phyloP scores from a whole-genome alignment of 2,797 vertebrate genomes.

The Pangasius larnaudii region DNA sequence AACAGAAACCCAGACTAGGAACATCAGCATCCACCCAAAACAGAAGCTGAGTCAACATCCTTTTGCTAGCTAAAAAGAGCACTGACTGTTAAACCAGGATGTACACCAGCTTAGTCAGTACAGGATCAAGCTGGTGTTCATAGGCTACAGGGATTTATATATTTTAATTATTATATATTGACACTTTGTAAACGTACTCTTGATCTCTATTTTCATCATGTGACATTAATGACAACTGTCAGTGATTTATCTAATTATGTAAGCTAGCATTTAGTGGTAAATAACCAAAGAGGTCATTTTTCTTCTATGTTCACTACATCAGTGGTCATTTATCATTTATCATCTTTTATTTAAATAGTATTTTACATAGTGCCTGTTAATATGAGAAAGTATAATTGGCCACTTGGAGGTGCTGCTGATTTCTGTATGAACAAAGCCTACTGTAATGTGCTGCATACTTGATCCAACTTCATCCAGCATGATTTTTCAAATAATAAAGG shows the following conservation, averaged over 20 bases:
- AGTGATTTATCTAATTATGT: background rate
- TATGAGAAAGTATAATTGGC: background rate
- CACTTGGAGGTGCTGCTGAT: slow-evolving; percentile 40
- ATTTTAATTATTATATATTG: background rate
- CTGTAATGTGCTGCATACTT: background rate
- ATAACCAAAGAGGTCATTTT: background rate
- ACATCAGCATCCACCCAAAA: background rate
- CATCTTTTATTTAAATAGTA: background rate
- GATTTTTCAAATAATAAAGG: background rate
- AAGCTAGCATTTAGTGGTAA: background rate
- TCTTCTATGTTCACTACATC: background rate
- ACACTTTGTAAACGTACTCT: background rate
- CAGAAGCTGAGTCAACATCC: background rate
- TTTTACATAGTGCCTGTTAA: background rate
- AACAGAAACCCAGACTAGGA: background rate
- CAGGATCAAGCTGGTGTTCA: background rate
- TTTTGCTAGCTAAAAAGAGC: background rate
- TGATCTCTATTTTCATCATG: background rate
- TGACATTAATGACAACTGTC: background rate
- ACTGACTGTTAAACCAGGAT: background rate
- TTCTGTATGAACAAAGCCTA: background rate
- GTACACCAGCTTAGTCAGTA: background rate
- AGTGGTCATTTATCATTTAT: background rate
- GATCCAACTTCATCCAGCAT: background rate
- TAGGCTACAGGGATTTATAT: background rate